A percentile compares a stretch with the other conserved stretches of the same genome.
Evolutionary conservation across 2,888 invertebrate species (phyloP).

Genomic region (Phortica okadai): DNA sequence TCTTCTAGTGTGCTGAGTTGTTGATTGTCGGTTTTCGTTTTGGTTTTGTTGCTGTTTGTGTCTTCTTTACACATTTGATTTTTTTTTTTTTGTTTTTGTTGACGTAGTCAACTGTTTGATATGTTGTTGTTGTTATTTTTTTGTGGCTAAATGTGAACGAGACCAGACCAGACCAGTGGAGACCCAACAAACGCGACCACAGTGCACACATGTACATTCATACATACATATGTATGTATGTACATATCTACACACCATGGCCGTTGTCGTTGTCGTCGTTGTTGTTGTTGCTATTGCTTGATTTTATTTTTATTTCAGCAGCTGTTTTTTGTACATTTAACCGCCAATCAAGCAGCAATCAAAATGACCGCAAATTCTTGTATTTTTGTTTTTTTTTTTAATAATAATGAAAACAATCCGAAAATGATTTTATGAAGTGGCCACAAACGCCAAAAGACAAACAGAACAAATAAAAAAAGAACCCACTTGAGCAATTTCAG

Average conservation of each 20-base stretch:
- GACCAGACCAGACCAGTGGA: background rate
- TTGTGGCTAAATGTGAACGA: background rate
- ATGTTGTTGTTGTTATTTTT: constrained; percentile 30
- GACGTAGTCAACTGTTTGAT: constrained; percentile 14
- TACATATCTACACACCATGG: background rate
- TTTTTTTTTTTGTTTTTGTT: constrained; percentile 19
- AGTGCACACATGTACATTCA: background rate
- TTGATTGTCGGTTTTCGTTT: constrained; percentile 39
- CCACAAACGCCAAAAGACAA: no score
- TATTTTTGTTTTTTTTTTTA: no score
- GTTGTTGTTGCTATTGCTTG: background rate
- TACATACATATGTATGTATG: constrained; percentile 16
- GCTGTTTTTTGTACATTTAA: constrained; percentile 37
- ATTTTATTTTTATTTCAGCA: constrained; percentile 41
- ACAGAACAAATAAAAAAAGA: no score
- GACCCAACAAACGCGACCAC: background rate
- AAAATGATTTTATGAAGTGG: no score
- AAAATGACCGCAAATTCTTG: constrained; percentile 21
- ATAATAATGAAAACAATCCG: background rate
- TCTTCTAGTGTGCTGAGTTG: background rate
- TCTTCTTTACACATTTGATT: constrained; percentile 24
- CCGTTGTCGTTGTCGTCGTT: constrained; percentile 17
- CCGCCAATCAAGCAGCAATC: constrained; percentile 1
- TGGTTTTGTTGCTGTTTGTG: constrained; percentile 26
- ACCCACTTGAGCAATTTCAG: no score